Evolutionary conservation across 2,113 vertebrate species (phyloP).

Genomic region (Myotis yumanensis): DNA sequence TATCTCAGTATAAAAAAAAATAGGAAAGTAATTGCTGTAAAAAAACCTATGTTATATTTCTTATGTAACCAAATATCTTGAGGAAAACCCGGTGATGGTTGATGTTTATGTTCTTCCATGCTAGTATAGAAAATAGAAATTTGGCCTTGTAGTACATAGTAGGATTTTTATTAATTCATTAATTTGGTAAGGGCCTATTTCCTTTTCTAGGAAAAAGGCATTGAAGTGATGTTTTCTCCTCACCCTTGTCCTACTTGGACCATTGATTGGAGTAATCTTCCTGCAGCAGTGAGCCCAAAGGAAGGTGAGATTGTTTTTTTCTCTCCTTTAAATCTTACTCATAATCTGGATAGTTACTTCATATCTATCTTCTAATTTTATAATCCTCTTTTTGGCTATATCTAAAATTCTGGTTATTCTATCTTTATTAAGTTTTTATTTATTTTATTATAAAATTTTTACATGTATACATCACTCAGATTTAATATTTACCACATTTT

Average conservation of each 20-base stretch:
- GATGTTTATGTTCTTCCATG: not conserved
- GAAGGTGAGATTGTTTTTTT: slow-evolving; percentile 87
- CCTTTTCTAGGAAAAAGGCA: slow-evolving; percentile 88
- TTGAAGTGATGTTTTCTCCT: slow-evolving; percentile 89
- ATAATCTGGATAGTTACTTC: not conserved
- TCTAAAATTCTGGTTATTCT: not conserved
- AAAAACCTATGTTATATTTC: slow-evolving; percentile 5
- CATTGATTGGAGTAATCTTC: slow-evolving; percentile 92
- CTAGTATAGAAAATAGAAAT: slow-evolving; percentile 2
- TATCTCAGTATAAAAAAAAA: not conserved
- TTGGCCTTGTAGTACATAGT: not conserved
- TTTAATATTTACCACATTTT: slow-evolving; percentile 31
- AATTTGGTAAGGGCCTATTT: slow-evolving; percentile 35
- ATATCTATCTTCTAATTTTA: not conserved
- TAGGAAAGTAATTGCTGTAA: not conserved
- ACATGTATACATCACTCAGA: not conserved
- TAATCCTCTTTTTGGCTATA: not conserved
- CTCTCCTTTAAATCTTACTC: not conserved
- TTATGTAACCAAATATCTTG: not conserved
- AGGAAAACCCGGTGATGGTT: not conserved
- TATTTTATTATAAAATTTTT: slow-evolving; percentile 30
- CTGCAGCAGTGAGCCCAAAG: slow-evolving; percentile 91
- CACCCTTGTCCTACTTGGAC: slow-evolving; percentile 92
- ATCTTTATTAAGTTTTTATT: slow-evolving; percentile 4
- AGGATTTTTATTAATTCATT: slow-evolving; percentile 50